Percentiles rank a stretch among this genome's conserved stretches.
Conservation (phyloP, 2,888 invertebrate genomes). For the Agrypnus murinus region DNA sequence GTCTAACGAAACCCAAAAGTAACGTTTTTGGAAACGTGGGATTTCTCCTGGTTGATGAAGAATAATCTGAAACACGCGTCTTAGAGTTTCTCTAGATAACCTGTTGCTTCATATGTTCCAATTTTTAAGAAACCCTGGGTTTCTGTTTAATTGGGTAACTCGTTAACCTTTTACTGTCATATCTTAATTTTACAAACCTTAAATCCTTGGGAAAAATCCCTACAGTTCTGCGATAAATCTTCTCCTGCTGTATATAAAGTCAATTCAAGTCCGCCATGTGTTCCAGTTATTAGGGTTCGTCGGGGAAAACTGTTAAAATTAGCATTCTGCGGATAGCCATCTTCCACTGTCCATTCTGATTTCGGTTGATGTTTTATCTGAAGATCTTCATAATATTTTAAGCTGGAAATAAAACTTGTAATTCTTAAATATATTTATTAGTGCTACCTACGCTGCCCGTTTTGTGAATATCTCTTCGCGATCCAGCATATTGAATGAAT, state of each 20-base stretch:
- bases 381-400: slow-evolving; percentile 11
- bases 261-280: slow-evolving; percentile 69
- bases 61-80: slow-evolving; percentile 10
- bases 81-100: not conserved
- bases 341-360: slow-evolving; percentile 77
- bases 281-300: slow-evolving; percentile 72
- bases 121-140: not conserved
- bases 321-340: slow-evolving; percentile 74
- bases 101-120: not conserved
- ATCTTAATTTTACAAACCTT: no score
- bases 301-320: slow-evolving; percentile 77
- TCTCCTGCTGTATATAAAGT: slow-evolving; percentile 73
- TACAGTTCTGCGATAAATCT: slow-evolving; percentile 77
- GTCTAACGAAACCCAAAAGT: slow-evolving; percentile 77
- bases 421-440: no score
- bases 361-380: not conserved
- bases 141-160: no score
- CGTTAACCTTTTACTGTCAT: no score
- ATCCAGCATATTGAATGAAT: slow-evolving; percentile 80
- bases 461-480: slow-evolving; percentile 75
- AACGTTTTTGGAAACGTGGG: slow-evolving; percentile 76
- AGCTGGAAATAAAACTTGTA: slow-evolving; percentile 1
- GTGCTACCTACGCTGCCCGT: slow-evolving; percentile 59
- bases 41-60: slow-evolving; percentile 74
- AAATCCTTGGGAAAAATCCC: slow-evolving; percentile 24